Evolutionary conservation across 2,888 invertebrate genomes (phyloP), one percentile per base, ranked within the genome.

Genomic region (Pheosia tremula): DNA sequence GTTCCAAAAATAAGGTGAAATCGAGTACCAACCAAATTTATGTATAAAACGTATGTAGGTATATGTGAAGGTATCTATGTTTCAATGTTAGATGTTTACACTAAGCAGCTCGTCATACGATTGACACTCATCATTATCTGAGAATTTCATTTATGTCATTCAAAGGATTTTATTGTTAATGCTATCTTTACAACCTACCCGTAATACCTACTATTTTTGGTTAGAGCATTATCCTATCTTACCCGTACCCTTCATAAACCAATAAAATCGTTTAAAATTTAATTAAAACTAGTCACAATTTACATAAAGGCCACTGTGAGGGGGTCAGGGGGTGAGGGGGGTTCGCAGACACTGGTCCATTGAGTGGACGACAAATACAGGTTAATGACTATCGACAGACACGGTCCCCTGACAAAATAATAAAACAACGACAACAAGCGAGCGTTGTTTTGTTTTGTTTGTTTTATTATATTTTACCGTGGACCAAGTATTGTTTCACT

Each of bases 361-460:
- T 37, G 66, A 71, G 77, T 71, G 74, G 74, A 74, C 80, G 77
- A 81, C 79, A 86, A 87, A 87, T 86, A 85, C 68, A 69, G 76
- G 78, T 83, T 85, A 86, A 86, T 85, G 82, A 85, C 79, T 83
- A 81, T 85, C 79, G 81, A 80, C 74, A 68, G 78, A 71, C 75
- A 71, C 76, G 71, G 66, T 71, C 71, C 69, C 75, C 24, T 24
- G 24, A 24, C 24, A 24, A 24, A 24, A 24, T 24, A 24, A 24
- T 24, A 24, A 24, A 24, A 24, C 24, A 24, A 24, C 24, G n/a
- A n/a, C n/a, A n/a, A n/a, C 69, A 58, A 67, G 57, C 61, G 66
- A 61, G 10, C 11, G 9, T 50, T 4, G 5, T 50, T n/a, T 50
- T 50, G 49, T 50, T 13, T 50, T 13, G 13, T 49, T 49, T 6